A percentile compares a stretch with the other conserved stretches of the same genome.
phyloP scores from a whole-genome alignment of 2,888 invertebrate species.

The Plagodis pulveraria region DNA sequence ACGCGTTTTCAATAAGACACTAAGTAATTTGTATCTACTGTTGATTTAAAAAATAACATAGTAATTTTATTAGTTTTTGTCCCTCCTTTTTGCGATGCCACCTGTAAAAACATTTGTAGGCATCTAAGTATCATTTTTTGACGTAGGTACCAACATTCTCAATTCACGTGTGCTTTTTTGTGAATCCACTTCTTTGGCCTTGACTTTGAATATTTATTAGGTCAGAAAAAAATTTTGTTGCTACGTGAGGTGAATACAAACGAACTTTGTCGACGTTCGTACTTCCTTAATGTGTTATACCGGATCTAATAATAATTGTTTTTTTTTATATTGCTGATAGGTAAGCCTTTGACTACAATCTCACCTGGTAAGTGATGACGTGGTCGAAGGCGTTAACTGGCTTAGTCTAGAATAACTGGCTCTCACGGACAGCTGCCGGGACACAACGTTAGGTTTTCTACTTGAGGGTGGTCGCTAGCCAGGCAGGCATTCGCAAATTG shows the following conservation, averaged over 20 bases:
- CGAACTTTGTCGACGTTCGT: neutral
- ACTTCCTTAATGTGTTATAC: slow-evolving; percentile 7
- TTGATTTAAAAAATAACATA: neutral
- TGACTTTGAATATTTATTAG: slow-evolving; percentile 28
- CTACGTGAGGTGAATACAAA: slow-evolving; percentile 12
- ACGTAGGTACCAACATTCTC: slow-evolving; percentile 14
- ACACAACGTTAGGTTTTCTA: no score
- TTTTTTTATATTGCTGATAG: no score
- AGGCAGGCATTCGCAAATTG: no score
- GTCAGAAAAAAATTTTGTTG: slow-evolving; percentile 23
- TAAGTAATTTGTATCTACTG: neutral
- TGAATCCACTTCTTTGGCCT: slow-evolving; percentile 23
- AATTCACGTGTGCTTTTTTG: slow-evolving; percentile 18
- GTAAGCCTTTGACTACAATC: no score
- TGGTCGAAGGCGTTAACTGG: no score
- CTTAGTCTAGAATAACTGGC: no score
- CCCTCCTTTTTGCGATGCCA: slow-evolving; percentile 9
- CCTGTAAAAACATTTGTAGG: slow-evolving; percentile 27
- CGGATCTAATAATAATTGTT: slow-evolving; percentile 6
- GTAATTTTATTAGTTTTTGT: slow-evolving; percentile 7
- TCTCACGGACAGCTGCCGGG: no score
- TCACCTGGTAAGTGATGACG: no score
- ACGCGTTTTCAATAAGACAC: neutral
- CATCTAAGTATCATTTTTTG: slow-evolving; percentile 17
- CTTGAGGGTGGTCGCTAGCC: no score